Conservation (phyloP, 2,113 vertebrate species). For the Spheniscus mendiculus region DNA sequence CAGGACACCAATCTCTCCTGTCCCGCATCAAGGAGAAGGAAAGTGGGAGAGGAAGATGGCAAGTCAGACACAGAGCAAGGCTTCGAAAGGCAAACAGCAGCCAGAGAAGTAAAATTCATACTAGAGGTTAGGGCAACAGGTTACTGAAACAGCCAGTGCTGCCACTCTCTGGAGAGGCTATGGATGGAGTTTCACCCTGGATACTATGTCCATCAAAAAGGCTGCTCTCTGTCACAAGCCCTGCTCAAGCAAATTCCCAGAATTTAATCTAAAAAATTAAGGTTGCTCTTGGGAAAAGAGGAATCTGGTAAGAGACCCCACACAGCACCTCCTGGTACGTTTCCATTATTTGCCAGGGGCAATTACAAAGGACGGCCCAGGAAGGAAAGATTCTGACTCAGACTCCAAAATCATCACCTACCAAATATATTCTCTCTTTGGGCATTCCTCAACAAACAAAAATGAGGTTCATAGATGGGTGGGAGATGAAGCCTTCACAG, state of each 20-base stretch:
- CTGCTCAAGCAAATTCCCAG: not conserved
- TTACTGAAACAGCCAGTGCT: not conserved
- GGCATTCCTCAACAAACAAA: constrained; percentile 38
- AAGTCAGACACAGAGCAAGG: not conserved
- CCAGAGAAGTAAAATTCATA: not conserved
- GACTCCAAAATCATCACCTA: not conserved
- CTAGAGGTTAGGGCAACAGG: not conserved
- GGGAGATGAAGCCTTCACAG: constrained; percentile 11
- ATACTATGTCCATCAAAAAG: not conserved
- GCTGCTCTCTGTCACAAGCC: not conserved
- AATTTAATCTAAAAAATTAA: not conserved
- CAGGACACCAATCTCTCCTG: not conserved
- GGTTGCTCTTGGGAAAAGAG: not conserved
- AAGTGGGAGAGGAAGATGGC: not conserved
- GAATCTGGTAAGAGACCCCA: not conserved
- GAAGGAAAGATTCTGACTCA: not conserved
- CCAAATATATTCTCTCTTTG: not conserved
- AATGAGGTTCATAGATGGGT: not conserved
- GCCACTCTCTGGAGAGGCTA: not conserved
- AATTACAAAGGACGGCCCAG: not conserved
- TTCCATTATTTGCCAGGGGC: not conserved
- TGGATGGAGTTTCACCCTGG: not conserved
- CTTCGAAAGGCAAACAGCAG: not conserved
- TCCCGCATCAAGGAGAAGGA: not conserved
- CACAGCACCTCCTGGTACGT: not conserved